phyloP scores from a whole-genome alignment of 2,888 invertebrate genomes.

The Spialia ferax region DNA sequence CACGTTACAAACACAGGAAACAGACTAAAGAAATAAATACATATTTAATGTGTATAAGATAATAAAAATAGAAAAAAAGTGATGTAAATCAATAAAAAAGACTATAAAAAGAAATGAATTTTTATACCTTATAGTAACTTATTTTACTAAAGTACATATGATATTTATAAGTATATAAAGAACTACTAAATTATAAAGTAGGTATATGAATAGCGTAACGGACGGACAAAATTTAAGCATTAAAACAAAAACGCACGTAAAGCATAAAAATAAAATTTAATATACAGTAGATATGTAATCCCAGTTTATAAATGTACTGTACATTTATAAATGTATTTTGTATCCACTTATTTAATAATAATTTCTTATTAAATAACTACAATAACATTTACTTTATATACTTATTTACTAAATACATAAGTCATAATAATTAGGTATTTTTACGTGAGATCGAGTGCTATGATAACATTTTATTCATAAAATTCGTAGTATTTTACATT shows the following conservation, averaged over 20 bases:
- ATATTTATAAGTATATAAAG: neutral
- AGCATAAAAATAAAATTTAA: neutral
- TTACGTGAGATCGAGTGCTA: conserved; percentile 37
- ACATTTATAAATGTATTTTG: too few species aligned
- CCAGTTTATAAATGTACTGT: too few species aligned
- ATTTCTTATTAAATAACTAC: neutral
- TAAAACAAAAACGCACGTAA: neutral
- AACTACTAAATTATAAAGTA: neutral
- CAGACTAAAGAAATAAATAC: neutral
- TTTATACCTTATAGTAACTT: conserved; percentile 4
- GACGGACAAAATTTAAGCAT: conserved; percentile 11
- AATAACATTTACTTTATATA: neutral
- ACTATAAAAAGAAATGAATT: neutral
- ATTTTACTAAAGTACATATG: neutral
- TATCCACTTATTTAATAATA: conserved; percentile 4
- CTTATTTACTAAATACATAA: neutral
- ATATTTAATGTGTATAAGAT: neutral
- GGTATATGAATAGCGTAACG: conserved; percentile 3
- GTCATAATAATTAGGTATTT: conserved; percentile 14
- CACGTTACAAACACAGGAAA: conserved; percentile 4
- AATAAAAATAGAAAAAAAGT: neutral
- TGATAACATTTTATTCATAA: neutral
- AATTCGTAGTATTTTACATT: conserved; percentile 1
- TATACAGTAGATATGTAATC: neutral
- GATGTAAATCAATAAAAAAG: conserved; percentile 8